phyloP scores from a whole-genome alignment of 2,113 vertebrate species.

The Lanius collurio region DNA sequence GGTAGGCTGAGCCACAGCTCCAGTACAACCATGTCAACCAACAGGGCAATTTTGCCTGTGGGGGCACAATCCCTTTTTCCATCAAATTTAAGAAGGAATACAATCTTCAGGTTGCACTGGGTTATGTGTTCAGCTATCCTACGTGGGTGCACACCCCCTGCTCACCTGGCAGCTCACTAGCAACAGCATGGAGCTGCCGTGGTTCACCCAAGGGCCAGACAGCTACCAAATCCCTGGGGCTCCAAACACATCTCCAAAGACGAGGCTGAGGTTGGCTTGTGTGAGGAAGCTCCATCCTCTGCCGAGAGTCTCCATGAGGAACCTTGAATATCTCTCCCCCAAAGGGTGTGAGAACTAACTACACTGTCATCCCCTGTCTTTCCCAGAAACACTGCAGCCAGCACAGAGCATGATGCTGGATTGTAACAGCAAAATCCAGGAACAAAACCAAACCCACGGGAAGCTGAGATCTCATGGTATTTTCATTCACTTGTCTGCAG shows the following conservation, averaged over 20 bases:
- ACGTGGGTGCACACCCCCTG: fast-evolving
- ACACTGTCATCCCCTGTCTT: not conserved
- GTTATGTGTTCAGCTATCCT: not conserved
- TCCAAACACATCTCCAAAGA: not conserved
- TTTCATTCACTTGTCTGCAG: not conserved
- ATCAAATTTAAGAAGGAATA: not conserved
- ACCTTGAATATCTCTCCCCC: not conserved
- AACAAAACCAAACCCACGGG: not conserved
- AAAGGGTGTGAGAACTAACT: not conserved
- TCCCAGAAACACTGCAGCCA: not conserved
- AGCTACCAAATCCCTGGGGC: fast-evolving
- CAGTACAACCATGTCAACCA: not conserved
- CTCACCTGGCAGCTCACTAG: fast-evolving
- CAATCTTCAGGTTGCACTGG: not conserved
- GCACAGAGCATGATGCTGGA: not conserved
- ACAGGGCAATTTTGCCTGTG: not conserved
- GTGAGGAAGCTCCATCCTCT: no score
- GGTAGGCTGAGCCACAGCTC: not conserved
- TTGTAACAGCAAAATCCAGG: not conserved
- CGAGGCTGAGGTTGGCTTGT: fast-evolving
- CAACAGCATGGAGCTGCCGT: not conserved
- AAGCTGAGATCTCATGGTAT: not conserved
- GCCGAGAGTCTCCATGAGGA: not conserved
- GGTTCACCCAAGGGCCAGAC: not conserved
- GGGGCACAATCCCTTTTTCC: not conserved